A percentile compares a stretch with the other conserved stretches of the same genome.
Conservation (phyloP, 2,113 vertebrate genomes). For the Equus przewalskii region DNA sequence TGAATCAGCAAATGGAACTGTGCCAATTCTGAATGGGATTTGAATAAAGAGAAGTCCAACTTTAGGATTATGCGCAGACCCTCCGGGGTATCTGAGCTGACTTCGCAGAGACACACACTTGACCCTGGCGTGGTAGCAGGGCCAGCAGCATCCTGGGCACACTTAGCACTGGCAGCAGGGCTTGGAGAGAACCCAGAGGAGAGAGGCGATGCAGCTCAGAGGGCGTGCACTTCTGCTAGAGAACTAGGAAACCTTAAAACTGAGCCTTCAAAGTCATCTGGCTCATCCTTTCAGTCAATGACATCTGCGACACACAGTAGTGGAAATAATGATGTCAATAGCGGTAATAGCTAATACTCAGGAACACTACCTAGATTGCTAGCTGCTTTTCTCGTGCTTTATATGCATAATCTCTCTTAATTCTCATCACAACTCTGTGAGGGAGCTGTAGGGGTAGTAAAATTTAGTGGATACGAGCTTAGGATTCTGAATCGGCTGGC, state of each 20-base stretch:
- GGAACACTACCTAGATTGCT: background rate
- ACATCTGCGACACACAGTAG: background rate
- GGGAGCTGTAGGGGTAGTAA: background rate
- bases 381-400: too few relatives aligned
- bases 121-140: background rate
- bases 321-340: background rate
- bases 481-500: background rate
- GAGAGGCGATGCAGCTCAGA: background rate
- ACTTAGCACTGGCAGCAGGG: accelerated
- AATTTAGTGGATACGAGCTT: background rate
- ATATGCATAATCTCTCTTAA: too few relatives aligned
- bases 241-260: background rate
- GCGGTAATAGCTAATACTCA: background rate
- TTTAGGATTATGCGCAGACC: slow-evolving; percentile 65
- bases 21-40: slow-evolving; percentile 77
- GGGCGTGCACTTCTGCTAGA: background rate
- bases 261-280: background rate
- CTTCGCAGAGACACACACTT: background rate
- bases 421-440: background rate
- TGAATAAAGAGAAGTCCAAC: slow-evolving; percentile 76
- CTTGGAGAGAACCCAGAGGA: background rate
- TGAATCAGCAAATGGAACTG: slow-evolving; percentile 79
- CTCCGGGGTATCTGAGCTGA: background rate
- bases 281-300: background rate
- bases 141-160: background rate